Percentiles rank a stretch among this genome's conserved stretches.
These are phyloP conservation scores for Drosophila rubida DNA, from an alignment of 2,888 invertebrate species.

Conservation along the genomic window DNA sequence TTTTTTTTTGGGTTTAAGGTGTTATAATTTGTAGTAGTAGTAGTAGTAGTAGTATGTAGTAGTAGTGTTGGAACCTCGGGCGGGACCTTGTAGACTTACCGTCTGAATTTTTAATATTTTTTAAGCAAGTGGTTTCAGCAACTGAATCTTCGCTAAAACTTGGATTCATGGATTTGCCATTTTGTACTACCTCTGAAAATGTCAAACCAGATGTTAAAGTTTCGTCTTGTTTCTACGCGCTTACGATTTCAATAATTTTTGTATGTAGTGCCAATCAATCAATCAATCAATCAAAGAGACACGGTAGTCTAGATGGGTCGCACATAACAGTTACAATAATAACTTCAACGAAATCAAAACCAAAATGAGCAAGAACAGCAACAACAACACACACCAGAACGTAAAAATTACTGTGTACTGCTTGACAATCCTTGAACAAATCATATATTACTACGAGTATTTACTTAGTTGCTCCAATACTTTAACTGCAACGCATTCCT, in stretches of 20 bases:
- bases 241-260: constrained; percentile 8
- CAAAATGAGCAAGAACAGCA: constrained; percentile 7
- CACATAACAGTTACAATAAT: constrained; percentile 55
- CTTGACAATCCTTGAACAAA: constrained; percentile 2
- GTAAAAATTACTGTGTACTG: background rate
- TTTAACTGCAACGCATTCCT: constrained; percentile 24
- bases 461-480: background rate
- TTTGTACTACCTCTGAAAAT: constrained; percentile 86
- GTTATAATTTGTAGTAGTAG: constrained; percentile 27
- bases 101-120: constrained; percentile 93
- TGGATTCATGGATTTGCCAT: constrained; percentile 88
- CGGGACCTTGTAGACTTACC: constrained; percentile 87
- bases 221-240: constrained; percentile 26
- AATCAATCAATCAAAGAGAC: constrained; percentile 56
- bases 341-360: constrained; percentile 1
- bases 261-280: constrained; percentile 49
- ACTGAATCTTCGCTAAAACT: constrained; percentile 93
- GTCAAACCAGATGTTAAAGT: constrained; percentile 79
- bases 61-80: constrained; percentile 59
- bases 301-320: constrained; percentile 74
- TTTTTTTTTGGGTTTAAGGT: constrained; percentile 24
- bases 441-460: background rate
- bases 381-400: constrained; percentile 23
- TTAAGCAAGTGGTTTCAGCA: constrained; percentile 91
- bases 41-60: constrained; percentile 16